Evolutionary conservation across 2,113 vertebrate species (phyloP), one percentile per base, ranked within the genome.

Genomic region (Glaucomys volans): DNA sequence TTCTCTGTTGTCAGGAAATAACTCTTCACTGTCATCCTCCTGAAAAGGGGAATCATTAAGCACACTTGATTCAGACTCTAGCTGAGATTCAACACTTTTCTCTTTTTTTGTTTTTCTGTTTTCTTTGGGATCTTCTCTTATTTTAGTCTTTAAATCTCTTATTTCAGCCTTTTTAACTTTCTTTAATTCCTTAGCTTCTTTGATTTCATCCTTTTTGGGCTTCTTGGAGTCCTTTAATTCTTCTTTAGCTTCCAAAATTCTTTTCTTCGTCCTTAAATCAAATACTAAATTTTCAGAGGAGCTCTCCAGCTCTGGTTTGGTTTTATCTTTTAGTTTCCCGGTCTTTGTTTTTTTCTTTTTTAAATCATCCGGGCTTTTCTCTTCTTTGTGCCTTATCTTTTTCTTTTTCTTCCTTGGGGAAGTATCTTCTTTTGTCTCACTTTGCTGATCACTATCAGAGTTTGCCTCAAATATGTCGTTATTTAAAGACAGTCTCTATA

Each of bases 391-490:
- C 90, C 98, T 98, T 83, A 96, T 89, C 50, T 98, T 98, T 84
- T 99, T 99, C 96, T 98, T 99, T 98, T 98, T 99, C 98, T 99
- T 99, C 95, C 99, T 99, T 88, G 99, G 99, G 24, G 99, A 93
- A 24, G 98, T 97, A 4, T 98, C 97, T 66, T 98, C 99, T 81
- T 98, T 99, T 96, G 98, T 98, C 97, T 99, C 99, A 67, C 97
- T 98, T 57, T 98, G 98, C 96, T 98, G 98, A 81, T 99, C 99
- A 0, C 99, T 99, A 92, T 99, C 99, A 5, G 99, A 99, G 91
- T 99, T 99, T 35, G 99, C 99, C 96, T 99, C 99, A 98, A 99
- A 99, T 93, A 99, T 96, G 77, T 99, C 99, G 35, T 98, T 99
- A 96, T 98, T 99, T 97, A 99, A 97, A 42, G 98, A 98, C 0